These are phyloP conservation scores for Prorops nasuta DNA, from an alignment of 1,140 invertebrate species.

Conservation along the genomic window DNA sequence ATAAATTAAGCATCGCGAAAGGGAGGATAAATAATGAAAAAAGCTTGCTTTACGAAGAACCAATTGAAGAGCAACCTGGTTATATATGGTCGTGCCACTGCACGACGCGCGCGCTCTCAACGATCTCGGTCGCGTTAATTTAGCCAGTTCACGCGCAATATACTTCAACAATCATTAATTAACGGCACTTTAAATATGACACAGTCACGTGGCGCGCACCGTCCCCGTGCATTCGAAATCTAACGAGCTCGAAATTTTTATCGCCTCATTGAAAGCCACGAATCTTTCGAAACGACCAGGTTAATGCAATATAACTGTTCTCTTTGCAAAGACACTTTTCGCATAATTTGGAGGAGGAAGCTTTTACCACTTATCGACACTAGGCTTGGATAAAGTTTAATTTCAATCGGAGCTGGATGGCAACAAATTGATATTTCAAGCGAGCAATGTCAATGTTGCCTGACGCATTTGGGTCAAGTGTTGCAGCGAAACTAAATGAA, in stretches of 20 bases:
- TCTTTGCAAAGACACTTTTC: neutral
- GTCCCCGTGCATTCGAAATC: neutral
- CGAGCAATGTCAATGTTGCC: constrained; percentile 7
- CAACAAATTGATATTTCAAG: constrained; percentile 10
- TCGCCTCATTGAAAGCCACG: too few relatives aligned
- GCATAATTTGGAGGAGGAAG: neutral
- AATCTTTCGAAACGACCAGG: too few relatives aligned
- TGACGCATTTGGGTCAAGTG: constrained; percentile 19
- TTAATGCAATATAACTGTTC: neutral
- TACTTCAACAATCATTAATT: neutral
- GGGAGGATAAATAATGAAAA: neutral
- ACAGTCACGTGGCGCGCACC: neutral
- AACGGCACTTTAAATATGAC: neutral
- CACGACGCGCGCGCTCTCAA: neutral
- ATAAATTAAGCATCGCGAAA: neutral
- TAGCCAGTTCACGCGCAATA: neutral
- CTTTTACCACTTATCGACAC: neutral
- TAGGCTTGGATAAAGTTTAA: constrained; percentile 30
- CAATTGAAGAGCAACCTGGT: neutral
- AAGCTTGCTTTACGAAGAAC: neutral
- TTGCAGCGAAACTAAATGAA: constrained; percentile 14
- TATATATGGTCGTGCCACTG: too few relatives aligned
- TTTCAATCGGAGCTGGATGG: constrained; percentile 30
- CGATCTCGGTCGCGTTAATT: neutral
- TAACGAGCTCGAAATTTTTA: neutral